phyloP scores from a whole-genome alignment of 2,888 invertebrate genomes.

The Axea sp. region DNA sequence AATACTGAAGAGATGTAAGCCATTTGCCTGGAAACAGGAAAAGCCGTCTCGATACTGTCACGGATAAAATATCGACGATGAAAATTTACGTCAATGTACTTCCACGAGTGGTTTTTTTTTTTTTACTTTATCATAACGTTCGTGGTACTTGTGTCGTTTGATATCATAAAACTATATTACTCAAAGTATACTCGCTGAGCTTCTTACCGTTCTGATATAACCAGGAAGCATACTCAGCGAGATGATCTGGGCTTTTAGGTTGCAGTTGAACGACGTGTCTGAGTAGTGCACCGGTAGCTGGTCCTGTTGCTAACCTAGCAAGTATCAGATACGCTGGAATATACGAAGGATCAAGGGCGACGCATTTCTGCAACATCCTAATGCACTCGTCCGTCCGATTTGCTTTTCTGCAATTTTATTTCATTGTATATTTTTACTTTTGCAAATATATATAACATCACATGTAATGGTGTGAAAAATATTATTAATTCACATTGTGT shows the following conservation, averaged over 20 bases:
- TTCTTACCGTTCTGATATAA: constrained; percentile 83
- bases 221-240: constrained; percentile 87
- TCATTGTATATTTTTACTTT: no score
- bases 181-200: constrained; percentile 28
- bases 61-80: constrained; percentile 58
- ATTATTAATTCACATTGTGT: no score
- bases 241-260: constrained; percentile 85
- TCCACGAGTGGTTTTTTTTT: constrained; percentile 17
- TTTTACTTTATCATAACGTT: constrained; percentile 20
- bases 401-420: constrained; percentile 81
- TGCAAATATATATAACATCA: no score
- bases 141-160: constrained; percentile 32
- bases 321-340: constrained; percentile 86
- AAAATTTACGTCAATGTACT: constrained; percentile 46
- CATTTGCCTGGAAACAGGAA: constrained; percentile 80
- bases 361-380: constrained; percentile 85
- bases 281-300: constrained; percentile 82
- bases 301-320: constrained; percentile 82
- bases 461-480: no score
- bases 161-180: constrained; percentile 53
- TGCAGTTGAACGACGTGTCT: constrained; percentile 84
- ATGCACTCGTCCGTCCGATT: constrained; percentile 84
- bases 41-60: constrained; percentile 58
- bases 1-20: constrained; percentile 81
- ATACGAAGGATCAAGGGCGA: constrained; percentile 84